Evolutionary conservation across 1,140 invertebrate species (phyloP), one percentile per base, ranked within the genome.

Genomic region (Goniozus legneri): DNA sequence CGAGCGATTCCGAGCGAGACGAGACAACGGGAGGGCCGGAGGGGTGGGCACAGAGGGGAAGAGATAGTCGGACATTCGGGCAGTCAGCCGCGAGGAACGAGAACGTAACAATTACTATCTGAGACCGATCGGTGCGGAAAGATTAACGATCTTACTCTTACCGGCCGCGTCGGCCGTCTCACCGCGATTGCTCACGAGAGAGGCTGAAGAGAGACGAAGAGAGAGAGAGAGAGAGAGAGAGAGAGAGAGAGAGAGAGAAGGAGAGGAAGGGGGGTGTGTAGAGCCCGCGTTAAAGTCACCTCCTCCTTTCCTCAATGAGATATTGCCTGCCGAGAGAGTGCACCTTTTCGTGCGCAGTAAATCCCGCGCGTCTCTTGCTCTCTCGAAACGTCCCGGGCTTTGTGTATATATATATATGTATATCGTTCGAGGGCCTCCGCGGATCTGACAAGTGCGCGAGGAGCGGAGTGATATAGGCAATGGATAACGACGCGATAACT

Each of bases 91-190:
- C 61, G 67, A 68, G 71, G 54, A 73, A 70, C 64, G 66, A 62
- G 70, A 76, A 73, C 72, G 71, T 75, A 76, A 76, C 73, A 76
- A 76, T 76, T 76, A 76, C 73, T 76, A 76, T 76, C 73, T 64
- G 69, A 66, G 71, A 67, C 64, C 70, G 71, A 75, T 75, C 73
- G 69, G 71, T 64, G 64, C 60, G 60, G 64, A 62, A 74, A 75
- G 73, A 75, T 75, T 75, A 75, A 75, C 73, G 71, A 75, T 75
- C 71, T 74, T 73, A 73, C 70, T 69, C 61, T 60, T 68, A 62
- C 58, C 64, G 64, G 61, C 19, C 64, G 64, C 67, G 65, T 71
- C 68, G 61, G 58, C 24, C 24, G 55, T 62, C 43, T 30, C 48
- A 64, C 61, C 64, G 64, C 69, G 68, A 70, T 73, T 71, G 66